Conservation (phyloP, 2,888 invertebrate genomes). For the Plagiodera versicolora region DNA sequence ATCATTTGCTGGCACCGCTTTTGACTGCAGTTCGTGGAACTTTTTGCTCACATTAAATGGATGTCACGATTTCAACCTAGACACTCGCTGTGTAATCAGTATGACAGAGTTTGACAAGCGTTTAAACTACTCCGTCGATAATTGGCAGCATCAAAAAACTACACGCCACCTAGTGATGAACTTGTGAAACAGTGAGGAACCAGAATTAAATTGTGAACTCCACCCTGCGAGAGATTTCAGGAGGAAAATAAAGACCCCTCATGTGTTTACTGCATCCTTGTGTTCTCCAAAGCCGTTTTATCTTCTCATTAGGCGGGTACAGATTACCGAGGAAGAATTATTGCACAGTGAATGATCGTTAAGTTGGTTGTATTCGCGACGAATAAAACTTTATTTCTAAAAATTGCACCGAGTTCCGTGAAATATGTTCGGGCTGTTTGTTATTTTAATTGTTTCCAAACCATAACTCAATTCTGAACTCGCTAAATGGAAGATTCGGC, state of each 20-base stretch:
- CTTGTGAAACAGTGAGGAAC: too few relatives aligned
- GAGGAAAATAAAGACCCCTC: too few relatives aligned
- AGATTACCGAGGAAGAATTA: not conserved
- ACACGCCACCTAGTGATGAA: too few relatives aligned
- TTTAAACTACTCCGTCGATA: not conserved
- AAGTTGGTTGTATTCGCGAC: not conserved
- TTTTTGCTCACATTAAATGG: slow-evolving; percentile 15
- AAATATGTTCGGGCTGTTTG: slow-evolving; percentile 1
- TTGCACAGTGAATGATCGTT: not conserved
- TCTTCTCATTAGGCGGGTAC: not conserved
- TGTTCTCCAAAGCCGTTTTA: not conserved
- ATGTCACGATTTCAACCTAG: slow-evolving; percentile 15
- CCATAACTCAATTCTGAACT: not conserved
- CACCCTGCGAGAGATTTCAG: too few relatives aligned
- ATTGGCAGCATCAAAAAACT: too few relatives aligned
- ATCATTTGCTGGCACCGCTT: slow-evolving; percentile 22
- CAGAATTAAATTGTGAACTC: too few relatives aligned
- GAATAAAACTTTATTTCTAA: not conserved
- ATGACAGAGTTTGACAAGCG: not conserved
- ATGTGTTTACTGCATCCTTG: not conserved
- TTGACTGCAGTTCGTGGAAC: slow-evolving; percentile 25
- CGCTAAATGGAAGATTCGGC: not conserved
- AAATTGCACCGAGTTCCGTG: not conserved
- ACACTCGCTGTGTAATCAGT: slow-evolving; percentile 11
- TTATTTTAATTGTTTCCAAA: slow-evolving; percentile 5